Conservation (phyloP, 2,797 vertebrate genomes). For the Eulemur albifrons region DNA sequence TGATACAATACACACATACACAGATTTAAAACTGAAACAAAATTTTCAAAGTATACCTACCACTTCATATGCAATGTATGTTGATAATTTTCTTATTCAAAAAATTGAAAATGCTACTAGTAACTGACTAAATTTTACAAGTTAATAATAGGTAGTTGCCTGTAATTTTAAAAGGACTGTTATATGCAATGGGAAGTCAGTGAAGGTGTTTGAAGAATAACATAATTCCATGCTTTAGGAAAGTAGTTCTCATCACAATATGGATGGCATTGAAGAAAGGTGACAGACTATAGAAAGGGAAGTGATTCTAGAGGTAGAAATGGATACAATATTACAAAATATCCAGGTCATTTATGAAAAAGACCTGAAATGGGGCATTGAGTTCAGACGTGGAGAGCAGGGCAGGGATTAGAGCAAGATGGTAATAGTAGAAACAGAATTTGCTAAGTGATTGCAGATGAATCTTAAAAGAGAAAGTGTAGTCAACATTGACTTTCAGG, state of each 20-base stretch:
- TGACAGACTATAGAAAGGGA: background rate
- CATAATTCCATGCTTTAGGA: background rate
- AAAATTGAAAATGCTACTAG: background rate
- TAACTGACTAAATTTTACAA: constrained; percentile 1
- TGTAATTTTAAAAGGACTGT: background rate
- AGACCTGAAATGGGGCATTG: background rate
- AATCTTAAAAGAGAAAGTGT: background rate
- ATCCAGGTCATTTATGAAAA: background rate
- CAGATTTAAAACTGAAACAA: background rate
- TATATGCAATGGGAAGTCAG: background rate
- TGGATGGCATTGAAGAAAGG: background rate
- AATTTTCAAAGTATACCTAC: background rate
- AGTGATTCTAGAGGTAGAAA: background rate
- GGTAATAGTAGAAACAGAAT: background rate
- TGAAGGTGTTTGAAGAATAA: background rate
- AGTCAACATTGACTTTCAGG: background rate
- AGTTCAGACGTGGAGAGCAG: background rate
- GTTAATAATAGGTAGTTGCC: background rate
- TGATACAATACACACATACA: background rate
- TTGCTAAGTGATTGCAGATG: background rate
- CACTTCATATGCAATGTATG: background rate
- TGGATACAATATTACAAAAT: background rate
- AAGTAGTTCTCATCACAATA: background rate
- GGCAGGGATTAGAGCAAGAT: background rate
- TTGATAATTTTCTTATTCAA: background rate